Evolutionary conservation across 2,888 invertebrate genomes (phyloP), one percentile per base, ranked within the genome.

Genomic region (Xylocampa areola): DNA sequence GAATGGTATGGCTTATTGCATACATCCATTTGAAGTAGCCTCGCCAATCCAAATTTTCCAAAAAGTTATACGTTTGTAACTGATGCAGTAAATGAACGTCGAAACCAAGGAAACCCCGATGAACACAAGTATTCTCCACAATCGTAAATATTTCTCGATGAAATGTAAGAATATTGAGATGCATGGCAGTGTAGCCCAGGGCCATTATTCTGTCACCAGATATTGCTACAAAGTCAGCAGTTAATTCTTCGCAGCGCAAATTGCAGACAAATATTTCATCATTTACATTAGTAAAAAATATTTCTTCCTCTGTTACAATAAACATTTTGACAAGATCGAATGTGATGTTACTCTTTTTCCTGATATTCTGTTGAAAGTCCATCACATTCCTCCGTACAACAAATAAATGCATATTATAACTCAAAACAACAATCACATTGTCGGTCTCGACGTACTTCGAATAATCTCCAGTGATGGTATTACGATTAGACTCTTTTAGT

Each of bases 1-100:
- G 91, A 0, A 88, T 48, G 0, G 51, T 52, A 4, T 81, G 85
- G 14, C 83, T 80, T 0, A 89, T 43, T 0, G 81, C 65, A 1
- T 76, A 84, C 76, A 88, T 81, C 88, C 92, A 90, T 39, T 88
- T 84, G 4, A 85, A 82, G 16, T 87, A 89, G 0, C 87, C 69
- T 1, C 85, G 45, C 91, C 91, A 91, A 14, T 92, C 89, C 0
- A 92, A 41, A 1, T 77, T 74, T n/a, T 88, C 89, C 0, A 92
- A 29, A 17, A 92, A 83, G 25, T 89, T 85, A 39, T 83, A 89
- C 25, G 76, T 68, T 0, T 73, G 70, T 8, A 84, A 45, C 2
- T 71, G 65, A 25, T 85, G 80, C 0, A 84, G 51, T 1, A 90
- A 49, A 45, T 89, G 88, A 0, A 64, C 59, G 2, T 78, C 65